Evolutionary conservation across 92 coral and sea anemone genomes (phyloP).

Genomic region (Umimayanthus kanabou): DNA sequence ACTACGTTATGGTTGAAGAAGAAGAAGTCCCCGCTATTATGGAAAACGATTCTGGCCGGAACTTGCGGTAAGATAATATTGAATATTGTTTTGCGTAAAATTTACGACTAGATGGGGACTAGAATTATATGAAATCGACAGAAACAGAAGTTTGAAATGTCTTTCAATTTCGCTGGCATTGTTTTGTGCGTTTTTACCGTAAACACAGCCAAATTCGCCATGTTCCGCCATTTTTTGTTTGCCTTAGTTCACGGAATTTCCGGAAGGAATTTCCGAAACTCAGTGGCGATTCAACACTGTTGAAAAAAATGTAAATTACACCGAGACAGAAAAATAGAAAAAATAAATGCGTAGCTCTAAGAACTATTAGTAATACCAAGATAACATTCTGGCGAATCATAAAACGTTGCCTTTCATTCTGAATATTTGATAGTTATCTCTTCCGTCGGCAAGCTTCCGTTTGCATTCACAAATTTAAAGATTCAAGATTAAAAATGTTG

Average conservation of each 20-base stretch:
- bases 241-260: not conserved
- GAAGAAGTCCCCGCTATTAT: not conserved
- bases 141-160: not conserved
- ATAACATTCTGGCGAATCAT: slow-evolving; percentile 12
- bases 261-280: not conserved
- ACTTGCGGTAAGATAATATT: slow-evolving; percentile 18
- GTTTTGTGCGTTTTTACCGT: not conserved
- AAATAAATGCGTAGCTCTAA: not conserved
- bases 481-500: not conserved
- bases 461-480: not conserved
- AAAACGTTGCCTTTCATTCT: not conserved
- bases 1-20: slow-evolving; percentile 5
- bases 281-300: not conserved
- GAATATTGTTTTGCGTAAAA: not conserved
- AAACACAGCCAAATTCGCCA: not conserved
- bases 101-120: not conserved
- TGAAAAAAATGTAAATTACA: not conserved
- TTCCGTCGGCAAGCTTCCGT: not conserved
- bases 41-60: not conserved
- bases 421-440: not conserved
- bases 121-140: not conserved
- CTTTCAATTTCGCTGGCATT: not conserved
- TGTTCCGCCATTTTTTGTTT: not conserved
- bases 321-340: not conserved
- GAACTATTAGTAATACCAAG: not conserved